A percentile compares a stretch with the other conserved stretches of the same genome.
Conservation (phyloP, 2,888 invertebrate species). For the Drosophila barbarae region DNA sequence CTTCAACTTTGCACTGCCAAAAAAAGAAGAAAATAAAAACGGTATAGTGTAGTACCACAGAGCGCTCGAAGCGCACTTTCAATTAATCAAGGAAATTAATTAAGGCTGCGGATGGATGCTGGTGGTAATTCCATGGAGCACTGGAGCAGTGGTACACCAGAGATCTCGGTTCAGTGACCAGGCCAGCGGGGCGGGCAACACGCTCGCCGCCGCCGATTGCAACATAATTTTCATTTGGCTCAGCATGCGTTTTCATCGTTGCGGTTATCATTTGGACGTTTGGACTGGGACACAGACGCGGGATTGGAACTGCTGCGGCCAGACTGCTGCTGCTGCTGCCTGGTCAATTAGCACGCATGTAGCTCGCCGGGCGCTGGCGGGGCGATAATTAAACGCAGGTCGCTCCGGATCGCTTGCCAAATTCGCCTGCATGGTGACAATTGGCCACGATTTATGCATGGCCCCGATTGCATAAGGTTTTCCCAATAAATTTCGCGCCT, state of each 20-base stretch:
- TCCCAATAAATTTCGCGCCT: constrained; percentile 66
- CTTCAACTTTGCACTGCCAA: constrained; percentile 67
- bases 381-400: constrained; percentile 64
- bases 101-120: constrained; percentile 53
- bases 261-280: constrained; percentile 63
- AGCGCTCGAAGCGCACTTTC: constrained; percentile 63
- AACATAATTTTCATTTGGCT: constrained; percentile 70
- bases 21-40: constrained; percentile 7
- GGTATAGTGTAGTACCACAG: background rate
- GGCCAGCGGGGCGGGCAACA: constrained; percentile 42
- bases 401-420: constrained; percentile 26
- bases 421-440: constrained; percentile 62
- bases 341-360: constrained; percentile 76
- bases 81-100: constrained; percentile 75
- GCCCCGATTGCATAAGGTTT: constrained; percentile 59
- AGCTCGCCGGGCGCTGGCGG: constrained; percentile 56
- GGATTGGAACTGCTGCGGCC: constrained; percentile 9
- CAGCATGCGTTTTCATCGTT: constrained; percentile 71
- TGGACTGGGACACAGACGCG: constrained; percentile 17
- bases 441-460: constrained; percentile 65
- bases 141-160: constrained; percentile 10
- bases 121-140: constrained; percentile 9
- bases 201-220: constrained; percentile 46
- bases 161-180: constrained; percentile 50
- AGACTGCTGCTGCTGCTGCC: constrained; percentile 27